These are phyloP conservation scores for Nematostella vectensis DNA, from an alignment of 92 coral and sea anemone genomes.

Conservation along the genomic window DNA sequence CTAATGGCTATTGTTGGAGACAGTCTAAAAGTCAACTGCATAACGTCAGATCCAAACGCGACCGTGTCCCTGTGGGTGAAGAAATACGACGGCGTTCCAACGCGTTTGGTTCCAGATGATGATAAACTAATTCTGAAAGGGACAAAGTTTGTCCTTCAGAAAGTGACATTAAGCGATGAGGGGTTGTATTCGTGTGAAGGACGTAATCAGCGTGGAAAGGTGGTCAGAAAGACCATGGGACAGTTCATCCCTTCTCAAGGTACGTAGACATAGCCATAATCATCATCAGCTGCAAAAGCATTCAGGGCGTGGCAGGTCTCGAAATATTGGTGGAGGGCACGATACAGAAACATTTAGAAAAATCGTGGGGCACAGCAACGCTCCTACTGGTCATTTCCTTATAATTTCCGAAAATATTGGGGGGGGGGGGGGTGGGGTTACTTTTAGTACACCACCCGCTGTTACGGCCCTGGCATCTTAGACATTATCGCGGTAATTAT, in stretches of 20 bases:
- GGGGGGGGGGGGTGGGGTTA: too few species aligned
- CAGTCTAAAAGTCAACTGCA: constrained; percentile 38
- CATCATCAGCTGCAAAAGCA: too few species aligned
- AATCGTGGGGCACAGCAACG: too few species aligned
- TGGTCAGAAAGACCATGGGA: constrained; percentile 33
- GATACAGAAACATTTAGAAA: too few species aligned
- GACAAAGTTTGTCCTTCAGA: constrained; percentile 17
- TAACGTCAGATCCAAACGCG: constrained; percentile 28
- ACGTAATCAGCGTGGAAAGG: constrained; percentile 14
- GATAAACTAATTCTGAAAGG: constrained; percentile 15
- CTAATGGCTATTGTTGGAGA: constrained; percentile 31
- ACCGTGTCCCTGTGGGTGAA: constrained; percentile 33
- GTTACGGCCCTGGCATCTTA: too few species aligned
- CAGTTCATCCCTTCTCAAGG: constrained; percentile 47
- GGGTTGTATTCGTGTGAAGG: constrained; percentile 55
- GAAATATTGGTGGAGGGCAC: too few species aligned
- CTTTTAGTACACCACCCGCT: too few species aligned
- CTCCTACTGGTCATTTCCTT: too few species aligned
- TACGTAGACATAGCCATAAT: background rate
- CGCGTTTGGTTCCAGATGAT: constrained; percentile 39
- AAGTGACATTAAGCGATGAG: constrained; percentile 33
- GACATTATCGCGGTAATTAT: too few species aligned
- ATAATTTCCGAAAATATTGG: too few species aligned
- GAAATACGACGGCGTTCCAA: constrained; percentile 6
- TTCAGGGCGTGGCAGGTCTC: too few species aligned